Conservation (phyloP, 2,888 invertebrate species). For the Cheilosia pagana region DNA sequence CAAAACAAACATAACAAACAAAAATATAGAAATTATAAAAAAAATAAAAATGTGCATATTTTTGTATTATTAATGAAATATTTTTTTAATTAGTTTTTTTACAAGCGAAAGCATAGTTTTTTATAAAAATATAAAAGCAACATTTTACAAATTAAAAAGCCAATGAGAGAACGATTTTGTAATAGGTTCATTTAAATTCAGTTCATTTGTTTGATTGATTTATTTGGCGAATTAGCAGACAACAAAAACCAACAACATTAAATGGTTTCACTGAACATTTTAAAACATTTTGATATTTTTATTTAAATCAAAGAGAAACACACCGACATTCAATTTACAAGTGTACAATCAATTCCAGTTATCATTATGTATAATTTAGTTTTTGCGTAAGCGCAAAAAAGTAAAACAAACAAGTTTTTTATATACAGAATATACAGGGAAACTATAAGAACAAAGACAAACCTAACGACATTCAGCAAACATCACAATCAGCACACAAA, state of each 20-base stretch:
- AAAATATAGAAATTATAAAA: slow-evolving; percentile 36
- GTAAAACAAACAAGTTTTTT: slow-evolving; percentile 21
- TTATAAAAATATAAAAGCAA: slow-evolving; percentile 57
- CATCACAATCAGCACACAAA: slow-evolving; percentile 65
- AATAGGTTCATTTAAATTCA: slow-evolving; percentile 24
- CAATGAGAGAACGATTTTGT: slow-evolving; percentile 35
- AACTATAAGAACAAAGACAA: slow-evolving; percentile 44
- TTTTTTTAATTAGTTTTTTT: slow-evolving; percentile 79
- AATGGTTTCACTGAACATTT: slow-evolving; percentile 66
- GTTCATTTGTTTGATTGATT: slow-evolving; percentile 29
- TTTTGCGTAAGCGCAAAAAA: slow-evolving; percentile 29
- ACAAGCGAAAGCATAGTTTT: slow-evolving; percentile 72
- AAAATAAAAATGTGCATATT: slow-evolving; percentile 78
- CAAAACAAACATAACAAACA: slow-evolving; percentile 44
- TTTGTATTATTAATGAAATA: slow-evolving; percentile 79
- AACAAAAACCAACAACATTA: slow-evolving; percentile 33
- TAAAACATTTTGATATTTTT: slow-evolving; percentile 32
- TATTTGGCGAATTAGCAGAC: slow-evolving; percentile 23
- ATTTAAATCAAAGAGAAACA: slow-evolving; percentile 39
- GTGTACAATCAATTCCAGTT: slow-evolving; percentile 68
- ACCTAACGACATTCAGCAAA: slow-evolving; percentile 52
- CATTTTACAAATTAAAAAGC: slow-evolving; percentile 50
- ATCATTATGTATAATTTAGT: slow-evolving; percentile 38
- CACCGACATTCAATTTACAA: slow-evolving; percentile 64
- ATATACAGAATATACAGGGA: slow-evolving; percentile 71